phyloP scores from a whole-genome alignment of 2,888 invertebrate species.

The Nymphalis polychloros region DNA sequence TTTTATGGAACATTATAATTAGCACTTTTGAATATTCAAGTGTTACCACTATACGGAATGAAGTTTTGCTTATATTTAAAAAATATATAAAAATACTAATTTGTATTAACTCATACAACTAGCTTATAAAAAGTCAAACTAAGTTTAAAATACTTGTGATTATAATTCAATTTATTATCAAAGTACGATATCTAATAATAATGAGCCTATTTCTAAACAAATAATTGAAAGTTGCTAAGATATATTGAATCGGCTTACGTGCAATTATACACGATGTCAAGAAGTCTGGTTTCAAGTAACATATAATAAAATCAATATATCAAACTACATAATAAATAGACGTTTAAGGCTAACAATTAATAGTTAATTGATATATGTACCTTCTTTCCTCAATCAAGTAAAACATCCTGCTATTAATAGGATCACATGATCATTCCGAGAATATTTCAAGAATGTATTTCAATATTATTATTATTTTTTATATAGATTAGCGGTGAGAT shows the following conservation, averaged over 20 bases:
- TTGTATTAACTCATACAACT: too few relatives aligned
- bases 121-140: too few relatives aligned
- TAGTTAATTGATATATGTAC: neutral
- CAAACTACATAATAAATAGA: neutral
- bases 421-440: constrained; percentile 17
- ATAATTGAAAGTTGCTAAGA: constrained; percentile 1
- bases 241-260: constrained; percentile 21
- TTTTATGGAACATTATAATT: too few relatives aligned
- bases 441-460: constrained; percentile 1
- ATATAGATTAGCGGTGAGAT: neutral
- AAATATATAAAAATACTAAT: too few relatives aligned
- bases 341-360: constrained; percentile 1
- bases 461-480: neutral
- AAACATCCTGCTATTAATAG: constrained; percentile 34
- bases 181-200: neutral
- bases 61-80: too few relatives aligned
- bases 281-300: neutral
- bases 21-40: too few relatives aligned
- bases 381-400: constrained; percentile 5
- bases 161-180: too few relatives aligned
- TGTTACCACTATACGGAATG: too few relatives aligned
- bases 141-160: too few relatives aligned
- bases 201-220: neutral
- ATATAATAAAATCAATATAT: neutral
- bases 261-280: constrained; percentile 19